Evolutionary conservation across 2,113 vertebrate genomes (phyloP), one percentile per base, ranked within the genome.

Genomic region (Chitala chitala): DNA sequence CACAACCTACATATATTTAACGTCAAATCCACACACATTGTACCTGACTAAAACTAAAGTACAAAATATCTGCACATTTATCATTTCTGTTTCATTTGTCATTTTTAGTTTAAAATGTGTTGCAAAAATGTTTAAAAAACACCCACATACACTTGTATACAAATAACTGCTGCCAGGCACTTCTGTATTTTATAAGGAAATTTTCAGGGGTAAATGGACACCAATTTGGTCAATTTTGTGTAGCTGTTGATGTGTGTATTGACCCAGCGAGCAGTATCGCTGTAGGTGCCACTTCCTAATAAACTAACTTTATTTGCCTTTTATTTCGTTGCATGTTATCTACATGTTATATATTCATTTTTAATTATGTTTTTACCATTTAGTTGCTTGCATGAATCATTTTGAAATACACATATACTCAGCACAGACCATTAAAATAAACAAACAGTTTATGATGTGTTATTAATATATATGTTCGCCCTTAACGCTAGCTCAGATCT

Each of bases 271-370:
- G 1, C 42, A 38, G 22, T 55, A 8, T 58, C 42, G 53, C 48
- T 40, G 56, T 33, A 56, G 42, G 42, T 56, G 56, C 53, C 40
- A 56, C 48, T 69, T 42, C 48, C 54, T 81, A 84, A 80, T 83
- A 69, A 87, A 90, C 89, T 92, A 92, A 91, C 86, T 82, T 78
- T 81, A 82, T 84, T 77, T 82, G 82, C 79, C 77, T 76, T 75
- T 79, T 84, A 81, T 77, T 77, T 82, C 82, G 79, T 84, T 78
- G 73, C 87, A 87, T 88, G 73, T 85, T 87, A 76, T 76, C 56
- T 80, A 51, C 76, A 75, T 78, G 56, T 74, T 73, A 74, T 74
- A 2, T 66, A 50, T 75, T 9, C 69, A 22, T 71, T 33, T 31
- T 71, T 80, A 76, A 63, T 78, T 83, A 8, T 56, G 70, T 82